phyloP scores from a whole-genome alignment of 2,797 vertebrate genomes.

The Vultur gryphus region DNA sequence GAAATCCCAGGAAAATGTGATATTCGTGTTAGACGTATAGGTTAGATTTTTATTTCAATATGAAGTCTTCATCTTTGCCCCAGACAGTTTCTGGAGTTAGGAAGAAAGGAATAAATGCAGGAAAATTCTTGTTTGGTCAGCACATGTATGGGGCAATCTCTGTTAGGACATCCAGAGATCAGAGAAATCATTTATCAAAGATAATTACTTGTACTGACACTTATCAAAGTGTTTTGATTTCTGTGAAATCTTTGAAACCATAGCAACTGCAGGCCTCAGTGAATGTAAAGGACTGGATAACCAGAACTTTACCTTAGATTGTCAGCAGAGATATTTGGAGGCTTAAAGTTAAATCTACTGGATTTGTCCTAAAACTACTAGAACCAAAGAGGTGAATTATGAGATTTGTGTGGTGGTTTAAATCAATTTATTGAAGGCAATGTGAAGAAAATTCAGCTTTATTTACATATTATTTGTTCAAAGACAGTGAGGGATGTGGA shows the following conservation, averaged over 20 bases:
- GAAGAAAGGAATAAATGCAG: background rate
- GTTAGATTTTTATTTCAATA: background rate
- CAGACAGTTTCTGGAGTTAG: background rate
- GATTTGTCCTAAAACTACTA: conserved; percentile 63
- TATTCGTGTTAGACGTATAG: fast-evolving
- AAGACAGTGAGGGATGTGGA: background rate
- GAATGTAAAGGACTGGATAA: conserved; percentile 49
- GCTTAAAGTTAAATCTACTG: conserved; percentile 63
- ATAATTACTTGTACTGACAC: conserved; percentile 47
- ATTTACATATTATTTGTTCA: conserved; percentile 24
- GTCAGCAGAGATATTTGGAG: conserved; percentile 47
- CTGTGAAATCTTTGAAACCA: conserved; percentile 69
- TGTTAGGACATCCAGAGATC: background rate
- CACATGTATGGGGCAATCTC: background rate
- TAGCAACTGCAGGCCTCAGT: conserved; percentile 65
- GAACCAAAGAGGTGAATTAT: conserved; percentile 56
- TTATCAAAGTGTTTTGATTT: conserved; percentile 53
- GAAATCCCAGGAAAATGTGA: background rate
- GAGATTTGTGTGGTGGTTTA: conserved; percentile 62
- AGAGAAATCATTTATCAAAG: conserved; percentile 7
- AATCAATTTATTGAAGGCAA: conserved; percentile 46
- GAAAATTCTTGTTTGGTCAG: background rate
- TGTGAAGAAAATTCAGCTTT: conserved; percentile 10
- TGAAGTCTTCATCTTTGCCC: background rate
- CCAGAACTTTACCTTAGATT: conserved; percentile 25